These are phyloP conservation scores for Cromileptes altivelis DNA, from an alignment of 2,113 vertebrate genomes.

Conservation along the genomic window DNA sequence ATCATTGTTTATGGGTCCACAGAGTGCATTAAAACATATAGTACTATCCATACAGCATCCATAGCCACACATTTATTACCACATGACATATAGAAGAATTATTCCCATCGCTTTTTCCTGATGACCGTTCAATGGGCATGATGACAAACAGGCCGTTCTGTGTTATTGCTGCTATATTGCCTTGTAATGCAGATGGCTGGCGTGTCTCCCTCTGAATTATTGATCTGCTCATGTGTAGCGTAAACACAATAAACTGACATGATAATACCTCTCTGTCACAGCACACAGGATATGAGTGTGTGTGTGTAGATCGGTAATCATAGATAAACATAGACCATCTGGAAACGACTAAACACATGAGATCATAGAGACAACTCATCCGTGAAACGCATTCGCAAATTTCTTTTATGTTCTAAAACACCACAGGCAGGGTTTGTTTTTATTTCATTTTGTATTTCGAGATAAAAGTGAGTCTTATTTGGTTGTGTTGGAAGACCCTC, in stretches of 20 bases:
- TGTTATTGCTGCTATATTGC: conserved; percentile 51
- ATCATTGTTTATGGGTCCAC: conserved; percentile 33
- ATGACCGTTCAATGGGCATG: not conserved
- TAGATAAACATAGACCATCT: conserved; percentile 46
- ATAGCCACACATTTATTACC: conserved; percentile 26
- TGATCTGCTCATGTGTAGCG: conserved; percentile 56
- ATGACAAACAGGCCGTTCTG: conserved; percentile 41
- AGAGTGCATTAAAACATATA: conserved; percentile 31
- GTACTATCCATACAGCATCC: conserved; percentile 15
- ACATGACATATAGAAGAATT: conserved; percentile 10
- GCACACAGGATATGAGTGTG: conserved; percentile 26
- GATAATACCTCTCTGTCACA: conserved; percentile 32
- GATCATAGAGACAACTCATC: conserved; percentile 15
- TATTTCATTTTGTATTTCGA: conserved; percentile 8
- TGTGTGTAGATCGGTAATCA: conserved; percentile 15
- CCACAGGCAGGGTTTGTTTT: conserved; percentile 21
- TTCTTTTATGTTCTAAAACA: conserved; percentile 33
- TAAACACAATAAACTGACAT: conserved; percentile 48
- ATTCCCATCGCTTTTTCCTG: conserved; percentile 8
- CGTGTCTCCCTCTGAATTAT: conserved; percentile 57
- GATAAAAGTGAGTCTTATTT: conserved; percentile 24
- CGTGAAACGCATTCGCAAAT: conserved; percentile 16
- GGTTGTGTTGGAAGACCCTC: conserved; percentile 31
- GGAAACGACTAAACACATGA: conserved; percentile 29
- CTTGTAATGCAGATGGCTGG: conserved; percentile 54